These are phyloP conservation scores for Diacarnus erythraeanus DNA, from an alignment of 37 sponge, comb jelly and placozoan genomes.

Conservation along the genomic window DNA sequence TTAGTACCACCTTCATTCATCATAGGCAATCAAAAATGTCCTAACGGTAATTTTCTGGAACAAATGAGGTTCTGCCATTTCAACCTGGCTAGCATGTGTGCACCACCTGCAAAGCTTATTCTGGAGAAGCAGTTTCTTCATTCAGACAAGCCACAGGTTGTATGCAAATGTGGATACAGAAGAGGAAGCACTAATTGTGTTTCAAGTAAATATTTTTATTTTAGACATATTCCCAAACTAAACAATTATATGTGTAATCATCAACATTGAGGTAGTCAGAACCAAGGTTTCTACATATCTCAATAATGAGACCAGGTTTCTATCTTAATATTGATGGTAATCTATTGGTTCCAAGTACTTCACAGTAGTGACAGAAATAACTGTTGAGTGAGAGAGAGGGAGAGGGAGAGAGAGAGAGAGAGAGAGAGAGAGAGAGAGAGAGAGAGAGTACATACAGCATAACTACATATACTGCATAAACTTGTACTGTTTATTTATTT, in stretches of 20 bases:
- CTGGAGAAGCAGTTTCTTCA: neutral
- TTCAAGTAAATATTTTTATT: neutral
- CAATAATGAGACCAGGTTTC: too few relatives aligned
- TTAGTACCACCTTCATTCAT: neutral
- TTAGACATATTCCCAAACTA: neutral
- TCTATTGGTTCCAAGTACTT: too few relatives aligned
- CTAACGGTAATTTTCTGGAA: neutral
- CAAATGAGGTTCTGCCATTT: conserved; percentile 46
- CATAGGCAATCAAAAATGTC: conserved; percentile 26
- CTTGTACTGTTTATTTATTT: neutral
- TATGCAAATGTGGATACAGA: neutral
- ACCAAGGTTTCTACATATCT: too few relatives aligned
- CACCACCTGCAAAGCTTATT: conserved; percentile 7
- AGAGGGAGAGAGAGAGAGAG: too few relatives aligned
- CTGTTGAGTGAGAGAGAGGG: too few relatives aligned
- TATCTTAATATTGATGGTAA: too few relatives aligned
- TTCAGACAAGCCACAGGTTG: neutral
- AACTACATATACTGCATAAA: neutral
- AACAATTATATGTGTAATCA: too few relatives aligned
- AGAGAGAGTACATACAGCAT: too few relatives aligned
- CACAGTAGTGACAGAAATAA: too few relatives aligned
- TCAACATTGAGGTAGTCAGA: too few relatives aligned
- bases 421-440: too few relatives aligned
- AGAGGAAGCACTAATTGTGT: neutral
- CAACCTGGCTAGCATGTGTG: neutral